These are phyloP conservation scores for Zeus faber DNA, from an alignment of 2,113 vertebrate species.

Conservation along the genomic window DNA sequence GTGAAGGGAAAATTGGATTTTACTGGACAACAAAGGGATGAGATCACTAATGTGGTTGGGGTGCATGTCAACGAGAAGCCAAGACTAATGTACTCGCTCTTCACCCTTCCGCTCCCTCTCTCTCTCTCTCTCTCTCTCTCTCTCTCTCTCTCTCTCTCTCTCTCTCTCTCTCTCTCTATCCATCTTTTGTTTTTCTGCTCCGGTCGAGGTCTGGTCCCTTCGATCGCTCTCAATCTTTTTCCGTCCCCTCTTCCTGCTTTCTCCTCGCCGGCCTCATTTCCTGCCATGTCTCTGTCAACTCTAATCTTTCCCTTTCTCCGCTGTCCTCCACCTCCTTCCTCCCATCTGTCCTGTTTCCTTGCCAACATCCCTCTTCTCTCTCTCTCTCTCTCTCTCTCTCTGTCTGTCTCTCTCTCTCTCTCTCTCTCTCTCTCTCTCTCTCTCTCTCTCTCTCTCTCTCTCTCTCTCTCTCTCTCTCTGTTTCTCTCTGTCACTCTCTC, in stretches of 20 bases:
- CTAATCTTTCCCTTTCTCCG: background rate
- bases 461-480: background rate
- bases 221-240: background rate
- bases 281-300: background rate
- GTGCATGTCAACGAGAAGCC: constrained; percentile 17
- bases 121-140: background rate
- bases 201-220: background rate
- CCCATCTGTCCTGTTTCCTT: no score
- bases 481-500: background rate
- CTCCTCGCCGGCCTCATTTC: background rate
- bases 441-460: background rate
- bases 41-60: no score
- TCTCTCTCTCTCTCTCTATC: background rate
- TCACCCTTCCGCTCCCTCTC: background rate
- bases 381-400: background rate
- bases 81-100: constrained; percentile 17
- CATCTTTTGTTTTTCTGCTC: no score
- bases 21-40: constrained; percentile 45
- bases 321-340: background rate
- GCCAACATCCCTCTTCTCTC: no score
- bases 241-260: background rate
- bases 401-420: background rate
- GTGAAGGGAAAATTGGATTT: constrained; percentile 54
- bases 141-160: constrained; percentile 9
- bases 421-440: background rate